These are phyloP conservation scores for Temnothorax rugatulus DNA, from an alignment of 2,888 invertebrate species.

Conservation along the genomic window DNA sequence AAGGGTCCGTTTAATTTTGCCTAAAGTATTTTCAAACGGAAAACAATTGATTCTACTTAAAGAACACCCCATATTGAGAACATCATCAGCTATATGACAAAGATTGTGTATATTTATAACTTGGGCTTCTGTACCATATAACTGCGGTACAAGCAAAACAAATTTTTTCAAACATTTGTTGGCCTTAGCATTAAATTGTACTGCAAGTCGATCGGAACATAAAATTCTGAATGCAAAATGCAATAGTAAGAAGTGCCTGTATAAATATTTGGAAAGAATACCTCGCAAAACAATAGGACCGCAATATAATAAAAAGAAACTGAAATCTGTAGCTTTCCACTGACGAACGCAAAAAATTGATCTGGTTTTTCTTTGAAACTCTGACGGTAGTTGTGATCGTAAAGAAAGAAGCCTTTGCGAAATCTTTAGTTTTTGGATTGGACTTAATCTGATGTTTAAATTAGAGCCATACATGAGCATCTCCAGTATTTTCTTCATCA, in stretches of 20 bases:
- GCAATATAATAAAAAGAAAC: background rate
- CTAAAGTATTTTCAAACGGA: constrained; percentile 10
- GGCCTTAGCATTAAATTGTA: constrained; percentile 2
- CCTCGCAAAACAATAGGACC: background rate
- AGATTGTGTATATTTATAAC: constrained; percentile 17
- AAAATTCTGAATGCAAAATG: constrained; percentile 20
- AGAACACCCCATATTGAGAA: background rate
- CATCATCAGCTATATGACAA: background rate
- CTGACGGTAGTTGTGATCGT: constrained; percentile 7
- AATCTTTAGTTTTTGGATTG: background rate
- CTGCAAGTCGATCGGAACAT: constrained; percentile 2
- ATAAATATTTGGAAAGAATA: constrained; percentile 10
- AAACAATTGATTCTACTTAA: constrained; percentile 25
- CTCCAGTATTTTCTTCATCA: constrained; percentile 14
- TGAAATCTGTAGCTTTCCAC: constrained; percentile 8
- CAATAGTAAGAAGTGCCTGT: constrained; percentile 1
- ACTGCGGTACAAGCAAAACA: background rate
- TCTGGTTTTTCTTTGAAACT: constrained; percentile 28
- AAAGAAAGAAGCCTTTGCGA: constrained; percentile 13
- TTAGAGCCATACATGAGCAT: constrained; percentile 4
- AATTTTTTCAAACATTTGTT: constrained; percentile 5
- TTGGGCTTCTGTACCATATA: background rate
- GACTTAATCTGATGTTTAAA: constrained; percentile 10
- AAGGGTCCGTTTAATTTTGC: constrained; percentile 10
- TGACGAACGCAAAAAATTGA: constrained; percentile 22